These are phyloP conservation scores for Gymnopithys bicolor DNA, from an alignment of 2,797 vertebrate species.

Conservation along the genomic window DNA sequence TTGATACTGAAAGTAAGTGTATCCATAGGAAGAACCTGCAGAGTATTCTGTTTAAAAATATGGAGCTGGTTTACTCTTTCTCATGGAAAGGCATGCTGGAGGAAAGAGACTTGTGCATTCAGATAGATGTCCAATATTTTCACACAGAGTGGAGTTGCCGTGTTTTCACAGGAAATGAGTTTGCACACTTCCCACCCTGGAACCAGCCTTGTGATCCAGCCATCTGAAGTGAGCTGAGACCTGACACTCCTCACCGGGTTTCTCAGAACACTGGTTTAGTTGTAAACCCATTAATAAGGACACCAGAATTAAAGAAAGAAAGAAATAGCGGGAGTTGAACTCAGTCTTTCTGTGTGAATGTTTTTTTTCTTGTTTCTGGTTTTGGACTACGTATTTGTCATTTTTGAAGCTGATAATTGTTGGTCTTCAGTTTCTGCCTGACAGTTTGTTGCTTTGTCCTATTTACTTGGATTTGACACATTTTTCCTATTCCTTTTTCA, in stretches of 20 bases:
- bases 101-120: neutral
- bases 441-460: neutral
- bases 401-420: neutral
- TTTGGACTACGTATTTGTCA: neutral
- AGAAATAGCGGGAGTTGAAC: neutral
- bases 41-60: neutral
- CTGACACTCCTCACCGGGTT: neutral
- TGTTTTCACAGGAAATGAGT: neutral
- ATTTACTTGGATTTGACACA: neutral
- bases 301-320: neutral
- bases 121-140: neutral
- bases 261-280: neutral
- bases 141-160: neutral
- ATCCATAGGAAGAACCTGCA: neutral
- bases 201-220: neutral
- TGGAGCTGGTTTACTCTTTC: neutral
- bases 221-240: neutral
- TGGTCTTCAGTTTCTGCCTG: neutral
- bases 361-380: neutral
- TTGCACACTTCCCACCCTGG: neutral
- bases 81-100: neutral
- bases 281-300: neutral
- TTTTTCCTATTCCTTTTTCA: neutral
- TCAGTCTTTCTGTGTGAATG: neutral
- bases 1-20: neutral